Conservation (phyloP, 2,797 vertebrate genomes). For the Setipinna tenuifilis region DNA sequence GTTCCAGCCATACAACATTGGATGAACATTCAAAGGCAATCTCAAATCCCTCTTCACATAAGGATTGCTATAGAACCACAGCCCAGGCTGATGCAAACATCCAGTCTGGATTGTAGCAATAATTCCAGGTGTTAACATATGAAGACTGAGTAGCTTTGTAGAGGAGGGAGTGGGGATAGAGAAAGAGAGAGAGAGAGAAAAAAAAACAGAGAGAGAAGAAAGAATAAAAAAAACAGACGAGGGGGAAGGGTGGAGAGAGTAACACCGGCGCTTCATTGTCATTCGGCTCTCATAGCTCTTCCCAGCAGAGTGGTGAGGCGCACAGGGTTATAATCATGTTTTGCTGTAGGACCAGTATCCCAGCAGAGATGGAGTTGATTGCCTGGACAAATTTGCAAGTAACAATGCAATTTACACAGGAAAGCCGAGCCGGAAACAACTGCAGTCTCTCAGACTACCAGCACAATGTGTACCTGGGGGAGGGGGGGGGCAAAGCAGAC, state of each 20-base stretch:
- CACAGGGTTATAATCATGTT: constrained; percentile 74
- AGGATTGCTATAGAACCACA: constrained; percentile 57
- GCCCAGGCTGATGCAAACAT: constrained; percentile 65
- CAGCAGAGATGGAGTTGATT: constrained; percentile 76
- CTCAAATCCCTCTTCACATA: constrained; percentile 49
- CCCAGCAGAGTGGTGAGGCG: constrained; percentile 61
- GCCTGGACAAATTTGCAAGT: constrained; percentile 79
- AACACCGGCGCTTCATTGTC: constrained; percentile 71
- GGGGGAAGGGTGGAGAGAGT: constrained; percentile 59
- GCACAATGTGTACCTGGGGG: constrained; percentile 36
- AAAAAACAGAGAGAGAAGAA: background rate
- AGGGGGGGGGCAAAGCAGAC: constrained; percentile 43
- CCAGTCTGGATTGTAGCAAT: constrained; percentile 49
- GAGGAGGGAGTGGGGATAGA: constrained; percentile 41
- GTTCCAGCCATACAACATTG: constrained; percentile 42
- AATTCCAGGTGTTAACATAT: constrained; percentile 19
- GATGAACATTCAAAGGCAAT: constrained; percentile 48
- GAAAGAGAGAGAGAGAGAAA: constrained; percentile 54
- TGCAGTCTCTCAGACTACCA: constrained; percentile 43
- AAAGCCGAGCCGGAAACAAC: constrained; percentile 54
- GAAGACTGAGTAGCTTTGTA: constrained; percentile 50
- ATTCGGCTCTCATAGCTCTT: constrained; percentile 69
- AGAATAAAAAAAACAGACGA: background rate
- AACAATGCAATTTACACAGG: constrained; percentile 74
- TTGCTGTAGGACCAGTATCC: constrained; percentile 70